Evolutionary conservation across 2,888 invertebrate genomes (phyloP).

Genomic region (Anthophora plumipes): DNA sequence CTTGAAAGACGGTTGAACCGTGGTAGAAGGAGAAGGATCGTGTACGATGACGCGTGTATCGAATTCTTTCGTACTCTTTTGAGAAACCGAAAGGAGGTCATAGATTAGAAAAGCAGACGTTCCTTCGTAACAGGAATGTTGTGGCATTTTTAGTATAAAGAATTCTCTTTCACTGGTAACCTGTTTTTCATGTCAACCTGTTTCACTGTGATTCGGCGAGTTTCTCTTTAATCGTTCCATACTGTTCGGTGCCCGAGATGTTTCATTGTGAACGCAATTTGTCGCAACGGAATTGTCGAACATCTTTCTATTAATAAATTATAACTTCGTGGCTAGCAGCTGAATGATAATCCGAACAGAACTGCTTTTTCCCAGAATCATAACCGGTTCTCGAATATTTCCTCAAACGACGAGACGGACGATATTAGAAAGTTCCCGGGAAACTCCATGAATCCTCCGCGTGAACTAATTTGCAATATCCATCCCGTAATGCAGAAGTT

Average conservation of each 20-base stretch:
- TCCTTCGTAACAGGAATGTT: neutral
- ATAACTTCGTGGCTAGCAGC: too few relatives aligned
- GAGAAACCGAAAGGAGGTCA: neutral
- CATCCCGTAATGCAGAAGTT: slow-evolving; percentile 10
- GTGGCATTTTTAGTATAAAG: slow-evolving; percentile 1
- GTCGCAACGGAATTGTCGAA: too few relatives aligned
- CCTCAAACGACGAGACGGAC: neutral
- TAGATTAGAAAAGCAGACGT: neutral
- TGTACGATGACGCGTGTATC: slow-evolving; percentile 5
- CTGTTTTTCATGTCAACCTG: neutral
- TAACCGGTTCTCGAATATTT: neutral
- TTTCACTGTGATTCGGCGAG: too few relatives aligned
- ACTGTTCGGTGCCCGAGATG: too few relatives aligned
- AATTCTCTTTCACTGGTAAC: neutral
- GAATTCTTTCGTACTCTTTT: slow-evolving; percentile 23
- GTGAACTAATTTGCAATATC: slow-evolving; percentile 39
- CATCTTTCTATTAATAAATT: too few relatives aligned
- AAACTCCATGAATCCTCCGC: neutral
- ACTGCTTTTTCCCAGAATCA: neutral
- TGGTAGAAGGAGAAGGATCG: neutral
- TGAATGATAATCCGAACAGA: too few relatives aligned
- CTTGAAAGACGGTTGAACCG: neutral
- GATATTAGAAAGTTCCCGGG: neutral
- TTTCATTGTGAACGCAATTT: too few relatives aligned
- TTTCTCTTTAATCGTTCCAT: neutral